Percentiles rank a stretch among this genome's conserved stretches.
These are phyloP conservation scores for Bradypodion pumilum DNA, from an alignment of 2,797 vertebrate species.

Conservation along the genomic window DNA sequence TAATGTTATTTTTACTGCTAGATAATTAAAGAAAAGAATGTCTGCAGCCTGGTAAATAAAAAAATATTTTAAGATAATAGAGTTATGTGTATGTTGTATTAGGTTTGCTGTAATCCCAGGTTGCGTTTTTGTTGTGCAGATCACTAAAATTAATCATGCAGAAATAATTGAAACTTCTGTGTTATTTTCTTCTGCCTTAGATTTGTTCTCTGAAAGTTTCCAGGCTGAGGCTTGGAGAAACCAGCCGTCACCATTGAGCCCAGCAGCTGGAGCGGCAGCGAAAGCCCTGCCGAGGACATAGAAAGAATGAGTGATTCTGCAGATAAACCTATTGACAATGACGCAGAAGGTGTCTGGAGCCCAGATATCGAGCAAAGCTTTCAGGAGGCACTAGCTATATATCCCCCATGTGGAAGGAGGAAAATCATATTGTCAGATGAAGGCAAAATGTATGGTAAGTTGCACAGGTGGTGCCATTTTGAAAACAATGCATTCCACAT, in stretches of 20 bases:
- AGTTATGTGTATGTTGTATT: background rate
- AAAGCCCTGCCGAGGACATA: slow-evolving; percentile 98
- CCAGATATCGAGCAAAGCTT: slow-evolving; percentile 99
- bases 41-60: background rate
- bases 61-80: background rate
- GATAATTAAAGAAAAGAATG: background rate
- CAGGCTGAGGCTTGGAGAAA: slow-evolving; percentile 93
- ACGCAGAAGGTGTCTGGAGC: slow-evolving; percentile 98
- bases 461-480: slow-evolving; percentile 42
- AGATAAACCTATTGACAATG: slow-evolving; percentile 97
- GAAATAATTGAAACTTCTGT: slow-evolving; percentile 34
- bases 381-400: slow-evolving; percentile 98
- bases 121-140: background rate
- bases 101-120: background rate
- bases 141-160: slow-evolving; percentile 29
- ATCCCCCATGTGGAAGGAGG: slow-evolving; percentile 96
- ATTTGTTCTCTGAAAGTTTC: slow-evolving; percentile 90
- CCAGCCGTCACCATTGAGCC: slow-evolving; percentile 95
- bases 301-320: slow-evolving; percentile 98
- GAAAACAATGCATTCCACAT: slow-evolving; percentile 27
- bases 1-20: slow-evolving; percentile 2
- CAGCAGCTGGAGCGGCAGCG: slow-evolving; percentile 99
- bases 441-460: slow-evolving; percentile 99
- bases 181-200: slow-evolving; percentile 76
- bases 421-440: slow-evolving; percentile 99